Percentiles rank a stretch among this genome's conserved stretches.
Evolutionary conservation across 2,888 invertebrate genomes (phyloP).

Genomic region (Pyrrhia umbra): DNA sequence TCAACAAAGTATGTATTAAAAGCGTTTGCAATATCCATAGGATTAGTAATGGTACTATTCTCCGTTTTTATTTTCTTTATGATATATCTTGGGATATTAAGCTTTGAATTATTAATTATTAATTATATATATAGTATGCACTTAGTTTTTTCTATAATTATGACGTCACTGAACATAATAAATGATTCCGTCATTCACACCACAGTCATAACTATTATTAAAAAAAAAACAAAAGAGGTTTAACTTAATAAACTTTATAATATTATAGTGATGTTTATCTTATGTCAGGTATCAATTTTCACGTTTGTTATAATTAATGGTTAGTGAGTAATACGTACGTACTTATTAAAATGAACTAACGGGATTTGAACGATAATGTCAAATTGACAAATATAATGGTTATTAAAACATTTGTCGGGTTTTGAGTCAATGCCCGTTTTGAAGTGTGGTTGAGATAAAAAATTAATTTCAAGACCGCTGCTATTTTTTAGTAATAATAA

Average conservation of each 20-base stretch:
- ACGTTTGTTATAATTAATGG: constrained; percentile 35
- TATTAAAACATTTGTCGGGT: too few relatives aligned
- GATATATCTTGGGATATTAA: background rate
- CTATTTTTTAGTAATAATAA: too few relatives aligned
- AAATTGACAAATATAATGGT: constrained; percentile 25
- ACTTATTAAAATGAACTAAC: constrained; percentile 24
- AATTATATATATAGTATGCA: too few relatives aligned
- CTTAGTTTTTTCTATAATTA: background rate
- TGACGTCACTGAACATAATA: constrained; percentile 1
- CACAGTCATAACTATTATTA: constrained; percentile 18
- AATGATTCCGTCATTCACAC: constrained; percentile 13
- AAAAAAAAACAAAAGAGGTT: constrained; percentile 33
- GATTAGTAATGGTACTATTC: background rate
- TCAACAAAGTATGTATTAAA: background rate
- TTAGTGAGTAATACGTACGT: constrained; percentile 7
- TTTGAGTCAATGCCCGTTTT: too few relatives aligned
- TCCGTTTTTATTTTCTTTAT: background rate
- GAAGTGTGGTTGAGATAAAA: too few relatives aligned
- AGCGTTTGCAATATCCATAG: background rate
- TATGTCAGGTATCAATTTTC: constrained; percentile 56
- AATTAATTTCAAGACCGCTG: too few relatives aligned
- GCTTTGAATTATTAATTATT: background rate
- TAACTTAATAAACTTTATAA: constrained; percentile 21
- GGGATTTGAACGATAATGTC: constrained; percentile 40
- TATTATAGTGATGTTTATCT: constrained; percentile 45